Conservation (phyloP, 2,797 vertebrate genomes). For the Chelon labrosus region DNA sequence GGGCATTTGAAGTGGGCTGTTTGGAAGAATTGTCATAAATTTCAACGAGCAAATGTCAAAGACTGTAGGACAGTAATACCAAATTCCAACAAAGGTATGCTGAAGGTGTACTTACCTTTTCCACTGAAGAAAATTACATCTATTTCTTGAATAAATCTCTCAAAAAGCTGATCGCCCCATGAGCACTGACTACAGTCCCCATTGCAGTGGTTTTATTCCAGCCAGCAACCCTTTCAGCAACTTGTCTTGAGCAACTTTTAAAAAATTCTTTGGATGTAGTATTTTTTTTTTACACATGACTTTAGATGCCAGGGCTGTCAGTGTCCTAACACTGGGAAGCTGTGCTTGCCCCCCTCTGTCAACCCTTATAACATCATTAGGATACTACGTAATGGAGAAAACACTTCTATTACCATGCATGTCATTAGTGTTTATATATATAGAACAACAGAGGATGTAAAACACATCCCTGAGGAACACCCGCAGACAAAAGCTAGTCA, state of each 20-base stretch:
- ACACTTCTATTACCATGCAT: not conserved
- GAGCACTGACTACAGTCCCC: no score
- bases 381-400: not conserved
- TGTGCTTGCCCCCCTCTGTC: not conserved
- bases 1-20: not conserved
- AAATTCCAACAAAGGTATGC: not conserved
- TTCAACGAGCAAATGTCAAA: not conserved
- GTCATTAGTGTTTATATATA: not conserved
- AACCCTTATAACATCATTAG: not conserved
- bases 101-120: no score
- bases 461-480: slow-evolving; percentile 9
- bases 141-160: not conserved
- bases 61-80: not conserved
- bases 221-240: no score
- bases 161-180: no score
- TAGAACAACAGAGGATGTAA: slow-evolving; percentile 15
- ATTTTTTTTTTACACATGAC: no score
- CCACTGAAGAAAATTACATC: not conserved
- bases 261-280: no score
- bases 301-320: not conserved
- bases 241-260: no score
- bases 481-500: slow-evolving; percentile 1
- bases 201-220: no score
- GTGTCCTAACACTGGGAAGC: not conserved
- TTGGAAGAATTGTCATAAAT: not conserved